A percentile compares a stretch with the other conserved stretches of the same genome.
phyloP scores from a whole-genome alignment of 2,888 invertebrate species.

The Agonopterix subpropinquella region DNA sequence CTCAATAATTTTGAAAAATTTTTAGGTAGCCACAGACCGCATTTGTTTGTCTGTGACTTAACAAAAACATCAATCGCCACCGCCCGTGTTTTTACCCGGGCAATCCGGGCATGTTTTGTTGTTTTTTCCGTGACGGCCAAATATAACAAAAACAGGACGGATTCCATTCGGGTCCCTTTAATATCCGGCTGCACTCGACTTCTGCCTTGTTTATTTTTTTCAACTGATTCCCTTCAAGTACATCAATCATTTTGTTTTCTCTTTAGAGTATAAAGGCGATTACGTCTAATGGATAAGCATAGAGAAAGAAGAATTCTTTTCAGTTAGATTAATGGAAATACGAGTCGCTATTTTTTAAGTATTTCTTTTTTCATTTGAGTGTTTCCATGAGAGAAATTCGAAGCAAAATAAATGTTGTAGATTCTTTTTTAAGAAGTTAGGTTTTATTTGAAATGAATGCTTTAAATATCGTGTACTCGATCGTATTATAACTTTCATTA shows the following conservation, averaged over 20 bases:
- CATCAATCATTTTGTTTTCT: slow-evolving; percentile 15
- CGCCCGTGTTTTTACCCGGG: slow-evolving; percentile 19
- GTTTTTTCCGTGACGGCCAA: slow-evolving; percentile 30
- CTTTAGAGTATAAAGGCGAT: slow-evolving; percentile 7
- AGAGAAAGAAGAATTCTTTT: slow-evolving; percentile 2
- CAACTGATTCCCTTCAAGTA: slow-evolving; percentile 6
- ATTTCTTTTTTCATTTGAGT: background rate
- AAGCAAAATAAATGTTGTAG: background rate
- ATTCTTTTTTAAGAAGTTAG: background rate
- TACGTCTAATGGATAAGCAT: slow-evolving; percentile 9
- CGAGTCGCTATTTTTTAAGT: background rate
- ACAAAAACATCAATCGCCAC: slow-evolving; percentile 20
- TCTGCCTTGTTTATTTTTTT: slow-evolving; percentile 40
- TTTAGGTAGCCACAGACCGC: too few species aligned
- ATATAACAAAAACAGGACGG: slow-evolving; percentile 25
- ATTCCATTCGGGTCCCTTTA: slow-evolving; percentile 43
- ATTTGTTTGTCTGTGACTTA: background rate
- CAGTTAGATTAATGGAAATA: background rate
- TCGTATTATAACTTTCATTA: too few species aligned
- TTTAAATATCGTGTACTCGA: too few species aligned
- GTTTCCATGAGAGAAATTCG: background rate
- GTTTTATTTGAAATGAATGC: too few species aligned
- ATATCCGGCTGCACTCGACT: slow-evolving; percentile 49
- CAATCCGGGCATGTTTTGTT: slow-evolving; percentile 29
- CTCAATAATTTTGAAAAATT: too few species aligned